Percentiles rank a stretch among this genome's conserved stretches.
Conservation (phyloP, 2,888 invertebrate genomes). For the Andrena marginata region DNA sequence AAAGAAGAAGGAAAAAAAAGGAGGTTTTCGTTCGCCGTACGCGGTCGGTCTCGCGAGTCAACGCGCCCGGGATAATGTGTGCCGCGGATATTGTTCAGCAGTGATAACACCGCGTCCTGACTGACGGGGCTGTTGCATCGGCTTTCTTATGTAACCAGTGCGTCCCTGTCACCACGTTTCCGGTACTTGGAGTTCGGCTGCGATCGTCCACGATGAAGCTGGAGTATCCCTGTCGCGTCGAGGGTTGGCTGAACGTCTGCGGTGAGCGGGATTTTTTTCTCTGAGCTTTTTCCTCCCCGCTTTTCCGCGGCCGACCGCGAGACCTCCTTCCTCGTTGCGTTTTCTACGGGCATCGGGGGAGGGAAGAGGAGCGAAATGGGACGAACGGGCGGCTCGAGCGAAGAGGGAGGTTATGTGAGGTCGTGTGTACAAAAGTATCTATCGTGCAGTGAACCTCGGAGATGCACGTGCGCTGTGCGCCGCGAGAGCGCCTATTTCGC, state of each 20-base stretch:
- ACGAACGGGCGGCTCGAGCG: neutral
- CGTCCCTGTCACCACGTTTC: slow-evolving; percentile 42
- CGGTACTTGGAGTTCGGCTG: slow-evolving; percentile 35
- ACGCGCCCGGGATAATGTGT: slow-evolving; percentile 61
- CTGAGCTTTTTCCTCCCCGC: slow-evolving; percentile 6
- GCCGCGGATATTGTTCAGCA: slow-evolving; percentile 59
- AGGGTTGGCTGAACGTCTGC: slow-evolving; percentile 87
- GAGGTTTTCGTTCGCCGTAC: slow-evolving; percentile 1
- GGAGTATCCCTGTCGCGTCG: slow-evolving; percentile 87
- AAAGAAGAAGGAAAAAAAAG: neutral
- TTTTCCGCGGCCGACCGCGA: neutral
- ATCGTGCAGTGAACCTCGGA: slow-evolving; percentile 53
- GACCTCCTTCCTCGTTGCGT: neutral
- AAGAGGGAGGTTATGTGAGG: slow-evolving; percentile 42
- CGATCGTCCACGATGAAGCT: slow-evolving; percentile 80
- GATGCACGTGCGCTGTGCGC: slow-evolving; percentile 57
- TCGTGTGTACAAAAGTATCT: slow-evolving; percentile 47
- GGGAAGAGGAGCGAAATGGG: slow-evolving; percentile 5
- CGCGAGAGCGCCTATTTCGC: slow-evolving; percentile 48
- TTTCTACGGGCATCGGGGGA: neutral
- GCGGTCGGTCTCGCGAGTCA: neutral
- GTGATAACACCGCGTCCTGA: slow-evolving; percentile 55
- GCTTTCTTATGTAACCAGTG: slow-evolving; percentile 63
- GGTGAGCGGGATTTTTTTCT: slow-evolving; percentile 83
- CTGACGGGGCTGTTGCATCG: slow-evolving; percentile 25